Conservation (phyloP, 2,888 invertebrate genomes). For the Dryomyza anilis region DNA sequence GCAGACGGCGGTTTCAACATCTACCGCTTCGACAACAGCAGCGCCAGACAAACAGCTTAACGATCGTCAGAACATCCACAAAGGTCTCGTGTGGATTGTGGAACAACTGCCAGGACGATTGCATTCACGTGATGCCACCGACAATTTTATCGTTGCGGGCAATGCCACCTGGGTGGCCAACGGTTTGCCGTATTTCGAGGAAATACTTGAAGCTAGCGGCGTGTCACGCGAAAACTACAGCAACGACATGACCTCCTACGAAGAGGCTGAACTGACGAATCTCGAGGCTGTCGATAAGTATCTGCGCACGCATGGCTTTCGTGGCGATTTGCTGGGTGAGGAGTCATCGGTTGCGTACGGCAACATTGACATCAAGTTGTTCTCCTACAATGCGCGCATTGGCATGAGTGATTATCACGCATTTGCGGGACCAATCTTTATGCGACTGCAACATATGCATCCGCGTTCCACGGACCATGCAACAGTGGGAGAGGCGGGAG, state of each 20-base stretch:
- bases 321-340: conserved; percentile 58
- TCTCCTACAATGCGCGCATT: conserved; percentile 54
- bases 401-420: conserved; percentile 58
- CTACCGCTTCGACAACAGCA: background rate
- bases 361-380: conserved; percentile 60
- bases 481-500: conserved; percentile 16
- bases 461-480: conserved; percentile 21
- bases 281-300: conserved; percentile 56
- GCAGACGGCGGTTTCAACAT: background rate
- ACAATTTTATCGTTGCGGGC: conserved; percentile 62
- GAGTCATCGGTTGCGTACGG: conserved; percentile 57
- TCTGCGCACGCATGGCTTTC: conserved; percentile 55
- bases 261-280: conserved; percentile 50
- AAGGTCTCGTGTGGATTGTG: conserved; percentile 69
- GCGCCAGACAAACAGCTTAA: background rate
- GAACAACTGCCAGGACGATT: conserved; percentile 79
- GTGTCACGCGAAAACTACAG: conserved; percentile 47
- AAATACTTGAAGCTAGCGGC: conserved; percentile 51
- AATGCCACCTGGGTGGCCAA: conserved; percentile 70
- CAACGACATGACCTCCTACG: conserved; percentile 43
- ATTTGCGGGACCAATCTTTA: conserved; percentile 59
- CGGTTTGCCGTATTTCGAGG: conserved; percentile 57
- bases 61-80: conserved; percentile 45
- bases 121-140: conserved; percentile 67
- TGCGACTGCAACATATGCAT: conserved; percentile 48